Percentiles rank a stretch among this genome's conserved stretches.
Conservation (phyloP, 2,113 vertebrate genomes). For the Xyliphius kryptos region DNA sequence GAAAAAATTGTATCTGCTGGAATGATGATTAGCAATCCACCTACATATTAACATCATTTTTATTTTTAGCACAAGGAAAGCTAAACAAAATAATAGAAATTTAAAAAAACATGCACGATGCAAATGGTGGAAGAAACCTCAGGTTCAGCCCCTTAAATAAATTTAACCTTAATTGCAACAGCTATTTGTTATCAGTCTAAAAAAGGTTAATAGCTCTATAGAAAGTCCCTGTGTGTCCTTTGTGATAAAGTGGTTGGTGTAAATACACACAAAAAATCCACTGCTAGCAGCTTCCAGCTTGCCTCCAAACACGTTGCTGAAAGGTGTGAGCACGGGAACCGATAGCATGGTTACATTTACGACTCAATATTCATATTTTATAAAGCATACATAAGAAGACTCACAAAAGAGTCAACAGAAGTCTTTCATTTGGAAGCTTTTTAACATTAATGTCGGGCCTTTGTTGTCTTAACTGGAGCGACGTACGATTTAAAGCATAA, state of each 20-base stretch:
- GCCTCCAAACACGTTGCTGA: background rate
- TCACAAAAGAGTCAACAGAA: background rate
- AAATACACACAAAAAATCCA: background rate
- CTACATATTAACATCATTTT: too few relatives aligned
- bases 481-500: background rate
- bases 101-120: background rate
- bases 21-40: too few relatives aligned
- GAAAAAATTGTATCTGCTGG: too few relatives aligned
- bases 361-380: background rate
- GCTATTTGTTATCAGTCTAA: too few relatives aligned
- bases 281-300: background rate
- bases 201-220: too few relatives aligned
- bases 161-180: too few relatives aligned
- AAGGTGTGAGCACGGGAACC: conserved; percentile 13
- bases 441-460: background rate
- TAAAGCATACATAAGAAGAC: background rate
- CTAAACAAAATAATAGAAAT: too few relatives aligned
- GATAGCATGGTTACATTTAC: too few relatives aligned
- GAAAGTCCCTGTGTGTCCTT: background rate
- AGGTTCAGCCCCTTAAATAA: too few relatives aligned
- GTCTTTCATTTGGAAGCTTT: background rate
- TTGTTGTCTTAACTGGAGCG: background rate
- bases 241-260: background rate
- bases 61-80: too few relatives aligned
- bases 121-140: too few relatives aligned